phyloP scores from a whole-genome alignment of 2,888 invertebrate species.

The Pycnomerus fuliginosus region DNA sequence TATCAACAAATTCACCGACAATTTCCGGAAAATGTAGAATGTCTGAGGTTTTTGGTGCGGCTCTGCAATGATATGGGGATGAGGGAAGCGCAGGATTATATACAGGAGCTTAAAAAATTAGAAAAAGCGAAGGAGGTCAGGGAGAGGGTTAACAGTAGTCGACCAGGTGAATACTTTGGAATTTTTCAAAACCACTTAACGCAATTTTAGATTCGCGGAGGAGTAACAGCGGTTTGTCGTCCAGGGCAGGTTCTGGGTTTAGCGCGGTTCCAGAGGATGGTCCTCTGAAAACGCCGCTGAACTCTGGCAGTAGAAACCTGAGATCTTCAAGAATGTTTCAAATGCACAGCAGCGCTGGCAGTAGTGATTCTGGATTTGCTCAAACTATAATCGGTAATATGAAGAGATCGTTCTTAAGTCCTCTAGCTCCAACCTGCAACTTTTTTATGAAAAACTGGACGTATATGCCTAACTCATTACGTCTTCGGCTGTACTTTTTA shows the following conservation, averaged over 20 bases:
- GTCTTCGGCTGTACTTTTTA: too few relatives aligned
- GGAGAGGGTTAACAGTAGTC: constrained; percentile 59
- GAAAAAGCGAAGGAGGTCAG: constrained; percentile 59
- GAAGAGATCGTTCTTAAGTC: too few relatives aligned
- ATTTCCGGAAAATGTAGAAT: constrained; percentile 95
- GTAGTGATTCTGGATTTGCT: constrained; percentile 49
- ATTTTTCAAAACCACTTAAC: not conserved
- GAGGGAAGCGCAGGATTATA: constrained; percentile 84
- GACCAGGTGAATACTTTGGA: constrained; percentile 50
- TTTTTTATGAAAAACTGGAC: too few relatives aligned
- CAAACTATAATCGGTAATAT: constrained; percentile 33
- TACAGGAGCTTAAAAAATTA: constrained; percentile 75
- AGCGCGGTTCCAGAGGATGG: constrained; percentile 54
- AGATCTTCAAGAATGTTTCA: constrained; percentile 40
- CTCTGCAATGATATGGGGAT: constrained; percentile 88
- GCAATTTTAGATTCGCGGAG: constrained; percentile 53
- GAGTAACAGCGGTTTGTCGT: constrained; percentile 59
- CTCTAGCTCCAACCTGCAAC: too few relatives aligned
- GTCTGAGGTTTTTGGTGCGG: constrained; percentile 85
- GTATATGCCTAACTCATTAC: too few relatives aligned
- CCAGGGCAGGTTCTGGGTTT: constrained; percentile 58
- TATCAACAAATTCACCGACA: constrained; percentile 81
- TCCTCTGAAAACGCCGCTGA: constrained; percentile 36
- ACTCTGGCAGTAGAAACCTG: constrained; percentile 40
- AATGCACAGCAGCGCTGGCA: constrained; percentile 47